Evolutionary conservation across 1,140 invertebrate species (phyloP), one percentile per base, ranked within the genome.

Genomic region (Adoxophyes honmai): DNA sequence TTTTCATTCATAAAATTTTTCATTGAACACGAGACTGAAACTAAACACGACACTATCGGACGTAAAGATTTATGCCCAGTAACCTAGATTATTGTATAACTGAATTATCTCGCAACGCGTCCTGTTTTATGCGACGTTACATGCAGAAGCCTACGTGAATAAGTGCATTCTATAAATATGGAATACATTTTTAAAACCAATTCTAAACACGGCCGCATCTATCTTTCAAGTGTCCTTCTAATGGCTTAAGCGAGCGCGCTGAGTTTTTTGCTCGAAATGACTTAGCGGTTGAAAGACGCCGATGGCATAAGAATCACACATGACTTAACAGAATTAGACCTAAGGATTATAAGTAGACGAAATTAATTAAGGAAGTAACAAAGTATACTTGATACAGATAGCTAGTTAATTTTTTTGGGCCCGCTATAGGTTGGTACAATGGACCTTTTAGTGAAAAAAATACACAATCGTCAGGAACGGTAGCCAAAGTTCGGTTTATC

Each of bases 151-250:
- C n/a, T 15, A 44, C 33, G 18, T 54, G 52, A 21, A 53, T 34
- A 16, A 11, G 34, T 56, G 33, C 35, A 28, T 55, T 57, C 21
- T 35, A 48, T 21, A 0, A 57, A 57, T 8, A 35, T 57, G 14
- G 3, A n/a, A n/a, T n/a, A n/a, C n/a, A n/a, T 51, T 52, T 48
- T 38, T 28, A 11, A 21, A 53, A 57, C 10, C 37, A 13, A 56
- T 34, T 63, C 53, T 55, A 71, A 72, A 73, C 71, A 52, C 64
- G 59, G 61, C 64, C 52, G 64, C 70, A 72, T 81, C 69, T 79
- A 82, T 82, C 80, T 85, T 85, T 79, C 78, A 73, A 79, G 75
- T 86, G 78, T 81, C 77, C 73, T 66, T 79, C 66, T 83, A 88
- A 85, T 83, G 82, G 74, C 37, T 18, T 64, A 62, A 80, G 74